Conservation (phyloP, 2,888 invertebrate species). For the Watsonalla binaria region DNA sequence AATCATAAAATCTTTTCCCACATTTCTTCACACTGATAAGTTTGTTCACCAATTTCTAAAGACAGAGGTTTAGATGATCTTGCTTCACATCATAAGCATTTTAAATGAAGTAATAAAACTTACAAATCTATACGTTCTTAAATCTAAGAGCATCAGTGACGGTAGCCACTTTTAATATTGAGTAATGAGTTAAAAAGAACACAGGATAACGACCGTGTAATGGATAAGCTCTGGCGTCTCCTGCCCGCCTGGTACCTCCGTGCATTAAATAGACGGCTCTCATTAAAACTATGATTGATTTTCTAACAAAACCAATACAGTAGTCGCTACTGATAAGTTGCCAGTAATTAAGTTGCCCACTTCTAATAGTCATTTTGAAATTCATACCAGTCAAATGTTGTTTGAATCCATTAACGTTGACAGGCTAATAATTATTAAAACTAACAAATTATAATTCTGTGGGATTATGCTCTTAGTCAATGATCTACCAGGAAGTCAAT, state of each 20-base stretch:
- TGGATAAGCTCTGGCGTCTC: slow-evolving; percentile 33
- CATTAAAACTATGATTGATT: slow-evolving; percentile 64
- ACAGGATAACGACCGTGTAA: slow-evolving; percentile 50
- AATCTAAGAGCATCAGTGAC: slow-evolving; percentile 34
- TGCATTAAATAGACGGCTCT: slow-evolving; percentile 45
- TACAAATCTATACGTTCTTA: slow-evolving; percentile 30
- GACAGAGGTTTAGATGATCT: not conserved
- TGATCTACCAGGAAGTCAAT: too few species aligned
- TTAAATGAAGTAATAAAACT: slow-evolving; percentile 2
- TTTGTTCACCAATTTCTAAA: slow-evolving; percentile 2
- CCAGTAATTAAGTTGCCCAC: slow-evolving; percentile 29
- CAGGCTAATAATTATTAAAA: slow-evolving; percentile 2
- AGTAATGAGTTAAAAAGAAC: slow-evolving; percentile 63
- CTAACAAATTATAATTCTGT: not conserved
- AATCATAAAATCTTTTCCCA: too few species aligned
- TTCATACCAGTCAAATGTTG: not conserved
- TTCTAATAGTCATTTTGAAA: slow-evolving; percentile 13
- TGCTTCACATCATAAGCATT: too few species aligned
- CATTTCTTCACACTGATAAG: too few species aligned
- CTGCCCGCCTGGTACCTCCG: slow-evolving; percentile 17
- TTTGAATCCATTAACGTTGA: not conserved
- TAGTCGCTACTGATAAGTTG: slow-evolving; percentile 49
- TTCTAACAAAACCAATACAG: slow-evolving; percentile 55
- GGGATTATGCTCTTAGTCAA: too few species aligned
- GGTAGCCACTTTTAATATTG: slow-evolving; percentile 70